A percentile compares a stretch with the other conserved stretches of the same genome.
Evolutionary conservation across 2,113 vertebrate species (phyloP).

Genomic region (Aphyosemion australe): DNA sequence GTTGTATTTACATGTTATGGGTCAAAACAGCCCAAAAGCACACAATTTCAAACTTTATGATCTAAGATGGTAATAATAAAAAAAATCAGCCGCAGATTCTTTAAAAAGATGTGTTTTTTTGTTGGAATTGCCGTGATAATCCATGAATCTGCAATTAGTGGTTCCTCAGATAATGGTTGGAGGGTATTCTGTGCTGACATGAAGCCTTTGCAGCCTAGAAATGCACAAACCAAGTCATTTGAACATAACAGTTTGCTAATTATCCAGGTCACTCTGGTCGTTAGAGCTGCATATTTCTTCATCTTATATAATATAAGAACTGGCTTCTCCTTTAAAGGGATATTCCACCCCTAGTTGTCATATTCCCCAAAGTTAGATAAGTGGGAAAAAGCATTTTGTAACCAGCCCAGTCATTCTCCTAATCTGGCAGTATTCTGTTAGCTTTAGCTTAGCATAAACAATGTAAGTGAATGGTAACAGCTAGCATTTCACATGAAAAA

Average conservation of each 20-base stretch:
- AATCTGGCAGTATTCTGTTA: no score
- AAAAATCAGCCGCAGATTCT: neutral
- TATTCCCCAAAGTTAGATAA: no score
- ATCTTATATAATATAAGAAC: neutral
- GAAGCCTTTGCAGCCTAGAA: neutral
- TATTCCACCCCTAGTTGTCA: no score
- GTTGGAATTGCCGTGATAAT: no score
- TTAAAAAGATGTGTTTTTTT: neutral
- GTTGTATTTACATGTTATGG: no score
- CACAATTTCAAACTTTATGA: no score
- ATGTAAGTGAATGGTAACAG: no score
- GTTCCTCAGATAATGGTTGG: neutral
- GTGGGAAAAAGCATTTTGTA: no score
- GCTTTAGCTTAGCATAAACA: no score
- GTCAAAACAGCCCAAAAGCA: no score
- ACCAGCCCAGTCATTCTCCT: no score
- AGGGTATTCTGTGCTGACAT: neutral
- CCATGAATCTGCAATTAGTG: neutral
- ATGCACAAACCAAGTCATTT: neutral
- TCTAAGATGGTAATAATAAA: neutral
- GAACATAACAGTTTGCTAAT: neutral
- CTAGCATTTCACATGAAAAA: no score
- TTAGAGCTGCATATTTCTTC: neutral
- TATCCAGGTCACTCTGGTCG: neutral
- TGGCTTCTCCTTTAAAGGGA: neutral